Evolutionary conservation across 2,113 vertebrate genomes (phyloP).

Genomic region (Myanophis thanlyinensis): DNA sequence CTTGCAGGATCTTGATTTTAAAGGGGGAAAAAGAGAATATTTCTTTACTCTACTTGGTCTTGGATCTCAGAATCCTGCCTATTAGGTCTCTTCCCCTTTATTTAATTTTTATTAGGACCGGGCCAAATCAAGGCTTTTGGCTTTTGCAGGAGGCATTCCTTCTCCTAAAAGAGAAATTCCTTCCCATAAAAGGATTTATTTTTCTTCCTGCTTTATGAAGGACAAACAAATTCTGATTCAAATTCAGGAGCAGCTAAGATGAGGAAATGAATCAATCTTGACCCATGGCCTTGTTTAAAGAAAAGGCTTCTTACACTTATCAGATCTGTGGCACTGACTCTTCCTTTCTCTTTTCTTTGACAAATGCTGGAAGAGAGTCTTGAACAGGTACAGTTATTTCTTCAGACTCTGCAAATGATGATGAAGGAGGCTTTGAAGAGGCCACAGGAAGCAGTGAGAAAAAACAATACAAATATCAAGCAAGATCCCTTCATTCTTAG

Average conservation of each 20-base stretch:
- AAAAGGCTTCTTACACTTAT: neutral
- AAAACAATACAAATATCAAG: neutral
- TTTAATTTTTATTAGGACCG: neutral
- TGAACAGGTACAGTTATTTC: neutral
- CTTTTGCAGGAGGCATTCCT: neutral
- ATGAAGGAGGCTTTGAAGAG: neutral
- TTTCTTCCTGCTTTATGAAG: neutral
- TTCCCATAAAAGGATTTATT: neutral
- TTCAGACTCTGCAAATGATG: neutral
- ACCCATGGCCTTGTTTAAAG: neutral
- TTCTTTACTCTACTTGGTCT: neutral
- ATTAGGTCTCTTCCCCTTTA: neutral
- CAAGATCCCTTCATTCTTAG: neutral
- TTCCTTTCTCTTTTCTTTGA: neutral
- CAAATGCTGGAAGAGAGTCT: neutral
- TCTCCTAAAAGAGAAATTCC: too few relatives aligned
- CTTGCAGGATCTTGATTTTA: neutral
- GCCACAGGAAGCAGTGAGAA: neutral
- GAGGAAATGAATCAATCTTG: neutral
- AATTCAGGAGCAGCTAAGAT: neutral
- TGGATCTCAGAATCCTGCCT: neutral
- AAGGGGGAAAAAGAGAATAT: too few relatives aligned
- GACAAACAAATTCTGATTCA: neutral
- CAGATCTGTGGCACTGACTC: neutral
- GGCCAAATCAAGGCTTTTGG: neutral